These are phyloP conservation scores for Scaptodrosophila lebanonensis DNA, from an alignment of 1,140 invertebrate genomes.

Conservation along the genomic window DNA sequence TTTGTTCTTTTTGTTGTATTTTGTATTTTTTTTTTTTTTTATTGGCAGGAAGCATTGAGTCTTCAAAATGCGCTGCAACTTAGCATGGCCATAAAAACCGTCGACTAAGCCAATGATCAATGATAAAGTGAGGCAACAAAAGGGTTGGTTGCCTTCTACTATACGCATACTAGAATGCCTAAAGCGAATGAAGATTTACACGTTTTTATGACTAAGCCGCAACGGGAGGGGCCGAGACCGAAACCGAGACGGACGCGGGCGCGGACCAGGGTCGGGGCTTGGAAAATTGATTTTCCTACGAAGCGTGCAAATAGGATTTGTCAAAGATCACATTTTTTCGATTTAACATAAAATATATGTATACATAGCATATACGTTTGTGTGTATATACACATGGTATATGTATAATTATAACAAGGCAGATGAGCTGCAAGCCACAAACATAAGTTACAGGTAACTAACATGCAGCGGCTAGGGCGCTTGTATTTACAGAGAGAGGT, in stretches of 20 bases:
- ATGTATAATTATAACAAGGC: conserved; percentile 46
- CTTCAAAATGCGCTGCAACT: too few species aligned
- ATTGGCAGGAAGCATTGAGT: conserved; percentile 36
- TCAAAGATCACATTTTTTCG: conserved; percentile 47
- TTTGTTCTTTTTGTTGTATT: too few species aligned
- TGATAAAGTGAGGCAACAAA: conserved; percentile 39
- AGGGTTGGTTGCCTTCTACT: conserved; percentile 47
- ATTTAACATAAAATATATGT: conserved; percentile 27
- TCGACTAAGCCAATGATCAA: conserved; percentile 44
- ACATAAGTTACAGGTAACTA: too few species aligned
- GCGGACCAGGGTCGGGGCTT: too few species aligned
- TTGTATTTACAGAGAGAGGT: too few species aligned
- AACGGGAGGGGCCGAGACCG: neutral
- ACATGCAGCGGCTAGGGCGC: too few species aligned
- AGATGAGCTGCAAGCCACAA: too few species aligned
- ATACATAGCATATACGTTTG: too few species aligned
- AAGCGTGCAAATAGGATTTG: conserved; percentile 72
- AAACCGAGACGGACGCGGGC: neutral
- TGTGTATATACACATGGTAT: too few species aligned
- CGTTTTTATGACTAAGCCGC: conserved; percentile 34
- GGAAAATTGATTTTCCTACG: conserved; percentile 60
- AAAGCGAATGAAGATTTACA: conserved; percentile 41
- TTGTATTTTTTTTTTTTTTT: conserved; percentile 4
- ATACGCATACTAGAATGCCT: conserved; percentile 8
- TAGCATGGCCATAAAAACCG: conserved; percentile 66